Evolutionary conservation across 2,888 invertebrate species (phyloP).

Genomic region (Shargacucullia verbasci): DNA sequence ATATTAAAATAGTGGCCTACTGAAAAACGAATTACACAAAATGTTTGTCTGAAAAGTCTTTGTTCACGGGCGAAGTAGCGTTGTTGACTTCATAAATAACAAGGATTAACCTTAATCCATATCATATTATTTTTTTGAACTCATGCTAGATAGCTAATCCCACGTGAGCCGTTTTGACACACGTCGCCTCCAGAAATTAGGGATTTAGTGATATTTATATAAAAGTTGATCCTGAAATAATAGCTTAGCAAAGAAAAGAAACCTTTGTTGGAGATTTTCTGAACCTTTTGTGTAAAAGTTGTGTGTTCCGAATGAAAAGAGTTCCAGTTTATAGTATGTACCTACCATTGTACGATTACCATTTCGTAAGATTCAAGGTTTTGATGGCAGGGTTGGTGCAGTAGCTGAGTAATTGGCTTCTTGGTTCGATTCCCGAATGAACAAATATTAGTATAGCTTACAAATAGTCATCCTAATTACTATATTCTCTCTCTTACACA

Average conservation of each 20-base stretch:
- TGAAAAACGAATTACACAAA: too few relatives aligned
- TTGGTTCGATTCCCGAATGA: too few relatives aligned
- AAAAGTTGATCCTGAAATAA: constrained; percentile 12
- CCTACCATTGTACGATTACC: too few relatives aligned
- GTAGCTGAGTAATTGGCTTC: too few relatives aligned
- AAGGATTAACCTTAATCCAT: background rate
- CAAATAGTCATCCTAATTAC: too few relatives aligned
- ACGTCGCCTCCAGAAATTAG: constrained; percentile 37
- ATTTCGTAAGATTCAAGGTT: too few relatives aligned
- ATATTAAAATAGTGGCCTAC: too few relatives aligned
- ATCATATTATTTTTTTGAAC: background rate
- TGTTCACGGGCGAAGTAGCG: too few relatives aligned
- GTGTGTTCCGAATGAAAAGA: constrained; percentile 3
- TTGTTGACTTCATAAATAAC: background rate
- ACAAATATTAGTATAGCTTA: too few relatives aligned
- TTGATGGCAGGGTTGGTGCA: too few relatives aligned
- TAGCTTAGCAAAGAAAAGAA: constrained; percentile 2
- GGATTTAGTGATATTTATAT: constrained; percentile 8
- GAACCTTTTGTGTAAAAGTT: constrained; percentile 2
- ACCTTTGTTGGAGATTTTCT: background rate
- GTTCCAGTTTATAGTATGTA: background rate
- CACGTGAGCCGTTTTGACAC: constrained; percentile 22
- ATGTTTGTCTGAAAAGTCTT: too few relatives aligned
- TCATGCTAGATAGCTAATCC: constrained; percentile 13
- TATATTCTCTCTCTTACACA: too few relatives aligned